Conservation (phyloP, 1,140 invertebrate species). For the Popillia japonica region DNA sequence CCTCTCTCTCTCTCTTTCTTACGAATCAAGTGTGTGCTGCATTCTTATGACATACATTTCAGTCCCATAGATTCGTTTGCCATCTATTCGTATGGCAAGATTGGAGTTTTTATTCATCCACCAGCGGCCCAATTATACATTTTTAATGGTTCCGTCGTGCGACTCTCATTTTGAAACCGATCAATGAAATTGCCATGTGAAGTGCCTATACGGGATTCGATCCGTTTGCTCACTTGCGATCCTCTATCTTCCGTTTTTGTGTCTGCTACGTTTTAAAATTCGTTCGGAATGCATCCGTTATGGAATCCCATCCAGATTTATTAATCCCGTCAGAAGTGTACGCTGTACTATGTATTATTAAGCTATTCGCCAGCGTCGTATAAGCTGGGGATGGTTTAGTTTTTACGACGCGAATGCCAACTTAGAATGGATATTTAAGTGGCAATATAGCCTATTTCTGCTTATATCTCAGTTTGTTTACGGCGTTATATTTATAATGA, state of each 20-base stretch:
- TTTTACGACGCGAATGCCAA: slow-evolving; percentile 26
- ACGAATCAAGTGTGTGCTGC: too few relatives aligned
- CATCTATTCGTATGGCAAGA: not conserved
- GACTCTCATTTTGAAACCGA: not conserved
- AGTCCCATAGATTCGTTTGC: not conserved
- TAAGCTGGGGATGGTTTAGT: slow-evolving; percentile 25
- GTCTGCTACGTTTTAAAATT: not conserved
- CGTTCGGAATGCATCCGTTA: slow-evolving; percentile 17
- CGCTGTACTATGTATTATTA: slow-evolving; percentile 18
- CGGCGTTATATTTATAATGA: slow-evolving; percentile 13
- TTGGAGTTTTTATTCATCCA: not conserved
- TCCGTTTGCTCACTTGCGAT: not conserved
- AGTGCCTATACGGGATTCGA: not conserved
- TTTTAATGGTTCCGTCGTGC: not conserved
- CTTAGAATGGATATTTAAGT: slow-evolving; percentile 26
- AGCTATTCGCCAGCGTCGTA: slow-evolving; percentile 35
- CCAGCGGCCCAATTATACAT: not conserved
- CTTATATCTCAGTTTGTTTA: slow-evolving; percentile 37
- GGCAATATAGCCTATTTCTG: slow-evolving; percentile 35
- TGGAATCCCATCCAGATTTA: slow-evolving; percentile 25
- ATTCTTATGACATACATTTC: too few relatives aligned
- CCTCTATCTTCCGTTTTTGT: not conserved
- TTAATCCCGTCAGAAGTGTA: slow-evolving; percentile 17
- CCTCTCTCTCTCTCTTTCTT: too few relatives aligned
- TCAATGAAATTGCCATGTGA: slow-evolving; percentile 7